Conservation (phyloP, 2,888 invertebrate genomes). For the Siphonodentalium dalli region DNA sequence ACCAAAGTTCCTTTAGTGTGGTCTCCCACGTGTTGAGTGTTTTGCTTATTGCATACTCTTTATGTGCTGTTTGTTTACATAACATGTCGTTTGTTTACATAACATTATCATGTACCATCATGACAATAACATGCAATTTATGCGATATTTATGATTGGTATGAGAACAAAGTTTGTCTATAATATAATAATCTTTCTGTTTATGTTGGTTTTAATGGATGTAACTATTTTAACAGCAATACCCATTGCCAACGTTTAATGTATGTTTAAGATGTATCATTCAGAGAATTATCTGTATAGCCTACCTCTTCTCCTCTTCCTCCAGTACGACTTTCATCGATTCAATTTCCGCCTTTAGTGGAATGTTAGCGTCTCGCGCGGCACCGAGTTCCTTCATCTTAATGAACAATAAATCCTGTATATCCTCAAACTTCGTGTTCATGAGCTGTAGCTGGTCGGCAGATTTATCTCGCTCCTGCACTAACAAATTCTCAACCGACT, state of each 20-base stretch:
- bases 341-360: slow-evolving; percentile 61
- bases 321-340: slow-evolving; percentile 51
- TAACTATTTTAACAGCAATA: no score
- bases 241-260: slow-evolving; percentile 9
- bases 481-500: slow-evolving; percentile 43
- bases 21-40: no score
- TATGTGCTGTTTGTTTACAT: no score
- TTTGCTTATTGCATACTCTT: no score
- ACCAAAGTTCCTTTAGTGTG: no score
- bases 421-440: slow-evolving; percentile 55
- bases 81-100: no score
- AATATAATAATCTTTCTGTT: no score
- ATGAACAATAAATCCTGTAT: slow-evolving; percentile 56
- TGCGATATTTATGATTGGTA: no score
- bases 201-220: no score
- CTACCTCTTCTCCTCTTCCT: slow-evolving; percentile 60
- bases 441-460: slow-evolving; percentile 37
- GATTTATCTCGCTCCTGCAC: slow-evolving; percentile 38
- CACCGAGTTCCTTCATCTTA: slow-evolving; percentile 56
- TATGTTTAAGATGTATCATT: neutral
- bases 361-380: slow-evolving; percentile 47
- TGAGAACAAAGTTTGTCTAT: no score
- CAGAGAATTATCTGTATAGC: neutral
- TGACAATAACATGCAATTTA: no score
- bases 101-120: no score